Base-by-base conservation (phyloP, 2,797 vertebrate species). In the Phalanger gymnotis region DNA sequence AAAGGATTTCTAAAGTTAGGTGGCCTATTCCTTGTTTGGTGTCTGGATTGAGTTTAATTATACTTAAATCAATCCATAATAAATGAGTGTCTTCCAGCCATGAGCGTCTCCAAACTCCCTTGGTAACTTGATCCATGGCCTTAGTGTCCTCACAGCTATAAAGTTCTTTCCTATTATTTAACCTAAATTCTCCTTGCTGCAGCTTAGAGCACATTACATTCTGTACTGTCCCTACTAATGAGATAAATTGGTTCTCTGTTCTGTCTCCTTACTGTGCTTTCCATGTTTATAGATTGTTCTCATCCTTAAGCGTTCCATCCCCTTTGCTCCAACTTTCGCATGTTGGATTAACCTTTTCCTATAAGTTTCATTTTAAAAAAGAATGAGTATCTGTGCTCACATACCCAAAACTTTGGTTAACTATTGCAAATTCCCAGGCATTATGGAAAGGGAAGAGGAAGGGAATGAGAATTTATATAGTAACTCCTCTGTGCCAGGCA, bases 11-110 rank as follows among this genome's bases (percentile, higher is more conserved):
- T 92, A 47, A 94, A 96, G 92, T 92, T 96, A 94, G 12, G 81
- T 47, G 55, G 47, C n/a, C 16, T 95, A 27, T 93, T 53, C 28
- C 61, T 95, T 91, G 90, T 95, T 97, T 95, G 19, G 47, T 93
- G 34, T 97, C 91, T 96, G 90, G 61, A 57, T 40, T 97, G 81
- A 95, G 89, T 96, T 97, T 97, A 96, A 96, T 95, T 96, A 95
- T 94, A 66, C 54, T 96, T 97, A 97, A 56, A 95, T 95, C 54
- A 94, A 90, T 54, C 57, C 81, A 61, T 97, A 94, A 96, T 95
- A 96, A 95, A 96, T 97, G 92, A 95, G 52, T 94, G 40, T 96
- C 93, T 94, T 96, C 90, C 55, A 94, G 53, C 28, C 53, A 96
- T 51, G 91, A 94, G 10, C 94, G 52, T 92, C 90, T 96, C 92